These are phyloP conservation scores for Drosophila borborema DNA, from an alignment of 2,888 invertebrate genomes.

Conservation along the genomic window DNA sequence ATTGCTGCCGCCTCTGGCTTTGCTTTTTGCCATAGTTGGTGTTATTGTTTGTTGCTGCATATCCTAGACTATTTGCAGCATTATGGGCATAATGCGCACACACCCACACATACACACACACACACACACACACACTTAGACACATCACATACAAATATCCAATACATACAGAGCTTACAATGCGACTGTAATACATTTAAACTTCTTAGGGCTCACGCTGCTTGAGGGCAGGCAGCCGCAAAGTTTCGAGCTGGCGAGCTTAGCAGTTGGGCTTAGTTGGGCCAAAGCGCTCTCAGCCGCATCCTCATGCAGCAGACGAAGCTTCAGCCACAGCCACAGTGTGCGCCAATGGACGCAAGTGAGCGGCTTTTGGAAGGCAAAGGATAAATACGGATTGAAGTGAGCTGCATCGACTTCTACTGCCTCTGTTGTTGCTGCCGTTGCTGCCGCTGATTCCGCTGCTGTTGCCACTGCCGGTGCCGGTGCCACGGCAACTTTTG, in stretches of 20 bases:
- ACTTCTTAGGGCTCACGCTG: constrained; percentile 64
- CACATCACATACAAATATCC: constrained; percentile 5
- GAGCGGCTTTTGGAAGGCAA: constrained; percentile 54
- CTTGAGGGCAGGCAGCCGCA: constrained; percentile 39
- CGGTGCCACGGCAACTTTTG: constrained; percentile 62
- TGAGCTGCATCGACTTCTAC: constrained; percentile 68
- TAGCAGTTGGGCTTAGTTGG: constrained; percentile 46
- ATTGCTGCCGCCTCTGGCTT: constrained; percentile 56
- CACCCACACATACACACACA: not conserved
- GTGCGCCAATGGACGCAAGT: constrained; percentile 44
- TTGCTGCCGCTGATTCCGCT: constrained; percentile 4
- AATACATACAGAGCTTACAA: constrained; percentile 26
- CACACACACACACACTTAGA: constrained; percentile 11
- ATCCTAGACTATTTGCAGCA: constrained; percentile 67
- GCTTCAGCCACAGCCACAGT: constrained; percentile 20
- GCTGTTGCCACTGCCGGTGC: constrained; percentile 10
- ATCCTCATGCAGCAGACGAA: constrained; percentile 26
- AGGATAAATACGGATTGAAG: constrained; percentile 80
- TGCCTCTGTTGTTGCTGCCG: constrained; percentile 1
- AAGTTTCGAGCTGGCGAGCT: constrained; percentile 57
- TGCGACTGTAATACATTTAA: constrained; percentile 70
- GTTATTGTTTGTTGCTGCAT: constrained; percentile 69
- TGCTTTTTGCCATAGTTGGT: constrained; percentile 57
- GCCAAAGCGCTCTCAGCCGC: constrained; percentile 44
- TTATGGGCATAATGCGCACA: constrained; percentile 52